A percentile compares a stretch with the other conserved stretches of the same genome.
These are phyloP conservation scores for Chrysocyon brachyurus DNA, from an alignment of 2,797 vertebrate species.

Conservation along the genomic window DNA sequence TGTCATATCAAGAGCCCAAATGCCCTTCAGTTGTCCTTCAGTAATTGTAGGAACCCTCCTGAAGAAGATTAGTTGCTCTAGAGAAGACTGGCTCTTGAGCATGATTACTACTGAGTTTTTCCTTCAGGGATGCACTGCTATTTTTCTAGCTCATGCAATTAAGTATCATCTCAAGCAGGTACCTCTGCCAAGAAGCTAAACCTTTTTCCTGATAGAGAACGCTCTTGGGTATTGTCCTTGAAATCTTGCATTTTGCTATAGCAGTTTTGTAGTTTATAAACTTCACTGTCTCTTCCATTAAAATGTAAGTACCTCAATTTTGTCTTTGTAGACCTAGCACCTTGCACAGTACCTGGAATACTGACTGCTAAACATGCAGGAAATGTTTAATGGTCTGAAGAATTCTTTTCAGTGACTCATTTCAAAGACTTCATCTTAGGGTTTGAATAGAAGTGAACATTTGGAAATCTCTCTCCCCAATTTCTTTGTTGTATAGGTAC, in stretches of 20 bases:
- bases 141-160: not conserved
- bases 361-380: not conserved
- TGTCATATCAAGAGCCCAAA: not conserved
- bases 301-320: not conserved
- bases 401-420: not conserved
- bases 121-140: not conserved
- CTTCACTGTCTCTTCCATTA: slow-evolving; percentile 39
- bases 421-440: slow-evolving; percentile 40
- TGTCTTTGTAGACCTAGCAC: slow-evolving; percentile 40
- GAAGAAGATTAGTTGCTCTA: slow-evolving; percentile 9
- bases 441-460: slow-evolving; percentile 42
- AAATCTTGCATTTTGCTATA: slow-evolving; percentile 1
- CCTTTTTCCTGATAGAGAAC: slow-evolving; percentile 1
- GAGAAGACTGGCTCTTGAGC: slow-evolving; percentile 1
- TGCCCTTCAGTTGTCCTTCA: not conserved
- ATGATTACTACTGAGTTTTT: slow-evolving; percentile 47
- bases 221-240: slow-evolving; percentile 9
- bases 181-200: slow-evolving; percentile 35
- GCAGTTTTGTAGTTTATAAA: slow-evolving; percentile 46
- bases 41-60: not conserved
- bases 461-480: not conserved
- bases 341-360: slow-evolving; percentile 13
- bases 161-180: not conserved
- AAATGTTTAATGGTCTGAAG: not conserved
- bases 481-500: not conserved